Evolutionary conservation across 1,140 invertebrate species (phyloP).

Genomic region (Dryas iulia): DNA sequence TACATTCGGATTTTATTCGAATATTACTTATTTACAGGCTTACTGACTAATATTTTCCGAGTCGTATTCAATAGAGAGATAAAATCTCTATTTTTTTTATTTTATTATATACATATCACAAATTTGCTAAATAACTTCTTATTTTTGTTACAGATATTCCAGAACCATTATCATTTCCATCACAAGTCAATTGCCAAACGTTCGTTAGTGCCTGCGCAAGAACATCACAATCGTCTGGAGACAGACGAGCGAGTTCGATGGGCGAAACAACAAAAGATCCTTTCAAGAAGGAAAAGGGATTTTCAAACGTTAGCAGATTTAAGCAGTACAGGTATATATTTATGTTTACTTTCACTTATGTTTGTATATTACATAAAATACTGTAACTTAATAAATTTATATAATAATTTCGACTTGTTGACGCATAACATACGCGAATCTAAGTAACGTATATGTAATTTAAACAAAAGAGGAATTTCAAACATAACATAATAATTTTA

Average conservation of each 20-base stretch:
- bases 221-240: constrained; percentile 84
- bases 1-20: too few species aligned
- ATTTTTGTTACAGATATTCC: constrained; percentile 84
- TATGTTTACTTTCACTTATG: too few species aligned
- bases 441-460: too few species aligned
- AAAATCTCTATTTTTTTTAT: too few species aligned
- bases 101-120: neutral
- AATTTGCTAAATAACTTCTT: neutral
- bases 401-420: neutral
- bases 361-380: too few species aligned
- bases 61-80: too few species aligned
- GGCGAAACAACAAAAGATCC: constrained; percentile 86
- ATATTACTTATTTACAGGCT: too few species aligned
- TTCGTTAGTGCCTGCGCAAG: constrained; percentile 84
- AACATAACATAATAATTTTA: too few species aligned
- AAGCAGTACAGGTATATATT: constrained; percentile 49
- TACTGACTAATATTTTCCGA: too few species aligned
- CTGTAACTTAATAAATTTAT: too few species aligned
- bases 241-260: constrained; percentile 86
- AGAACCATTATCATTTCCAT: constrained; percentile 90
- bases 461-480: too few species aligned
- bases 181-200: constrained; percentile 87
- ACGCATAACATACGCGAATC: too few species aligned
- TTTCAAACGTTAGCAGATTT: constrained; percentile 63
- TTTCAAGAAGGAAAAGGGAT: constrained; percentile 87